Evolutionary conservation across 2,797 vertebrate genomes (phyloP).

Genomic region (Falco naumanni): DNA sequence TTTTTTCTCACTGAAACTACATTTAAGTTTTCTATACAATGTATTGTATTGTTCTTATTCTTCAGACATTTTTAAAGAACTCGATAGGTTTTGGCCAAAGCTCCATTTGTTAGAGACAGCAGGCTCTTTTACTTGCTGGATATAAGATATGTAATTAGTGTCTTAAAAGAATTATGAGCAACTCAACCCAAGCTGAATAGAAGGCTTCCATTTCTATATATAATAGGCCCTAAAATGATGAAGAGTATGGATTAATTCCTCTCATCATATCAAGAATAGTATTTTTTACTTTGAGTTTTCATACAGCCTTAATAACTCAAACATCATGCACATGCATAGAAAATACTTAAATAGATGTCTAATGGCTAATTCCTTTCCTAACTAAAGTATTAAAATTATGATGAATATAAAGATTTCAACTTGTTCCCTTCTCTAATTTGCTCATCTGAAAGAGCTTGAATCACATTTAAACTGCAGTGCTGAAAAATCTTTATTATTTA

Average conservation of each 20-base stretch:
- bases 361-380: constrained; percentile 12
- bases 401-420: not conserved
- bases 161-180: constrained; percentile 62
- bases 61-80: constrained; percentile 44
- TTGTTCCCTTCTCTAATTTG: not conserved
- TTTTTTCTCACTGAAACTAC: not conserved
- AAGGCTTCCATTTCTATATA: constrained; percentile 31
- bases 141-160: constrained; percentile 65
- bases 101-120: constrained; percentile 48
- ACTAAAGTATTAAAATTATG: constrained; percentile 5
- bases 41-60: constrained; percentile 23
- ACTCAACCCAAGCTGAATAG: constrained; percentile 45
- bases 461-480: not conserved
- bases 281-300: constrained; percentile 26
- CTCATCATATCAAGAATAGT: not conserved
- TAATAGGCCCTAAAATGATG: constrained; percentile 27
- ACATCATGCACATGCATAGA: not conserved
- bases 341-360: constrained; percentile 10
- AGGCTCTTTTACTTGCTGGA: constrained; percentile 43
- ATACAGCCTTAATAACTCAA: not conserved
- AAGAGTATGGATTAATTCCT: constrained; percentile 18
- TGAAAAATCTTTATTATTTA: constrained; percentile 6
- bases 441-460: not conserved
- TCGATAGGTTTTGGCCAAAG: constrained; percentile 28
- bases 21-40: constrained; percentile 52